Evolutionary conservation across 2,113 vertebrate genomes (phyloP).

Genomic region (Xiphophorus couchianus): DNA sequence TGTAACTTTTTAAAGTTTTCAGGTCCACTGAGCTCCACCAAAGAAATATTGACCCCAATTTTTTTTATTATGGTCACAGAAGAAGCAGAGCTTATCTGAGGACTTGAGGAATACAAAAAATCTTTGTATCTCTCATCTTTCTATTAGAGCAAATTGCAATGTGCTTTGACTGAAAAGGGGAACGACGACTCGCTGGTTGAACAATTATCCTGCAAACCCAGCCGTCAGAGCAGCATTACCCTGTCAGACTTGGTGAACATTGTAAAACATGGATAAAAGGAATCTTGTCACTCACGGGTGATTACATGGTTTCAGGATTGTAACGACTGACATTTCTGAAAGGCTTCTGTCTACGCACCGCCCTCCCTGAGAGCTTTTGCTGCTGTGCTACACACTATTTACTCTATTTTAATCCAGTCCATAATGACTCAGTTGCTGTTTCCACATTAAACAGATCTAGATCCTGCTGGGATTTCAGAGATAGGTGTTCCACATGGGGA

Average conservation of each 20-base stretch:
- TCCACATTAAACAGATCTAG: constrained; percentile 8
- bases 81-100: constrained; percentile 1
- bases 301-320: constrained; percentile 43
- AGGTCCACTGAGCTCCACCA: not conserved
- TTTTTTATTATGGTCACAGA: not conserved
- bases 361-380: constrained; percentile 13
- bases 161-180: not conserved
- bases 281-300: constrained; percentile 33
- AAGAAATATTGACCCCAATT: too few relatives aligned
- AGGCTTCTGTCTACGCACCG: not conserved
- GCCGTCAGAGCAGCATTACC: not conserved
- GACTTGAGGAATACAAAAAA: not conserved
- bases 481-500: constrained; percentile 1
- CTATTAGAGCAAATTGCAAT: not conserved
- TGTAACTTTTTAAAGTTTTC: not conserved
- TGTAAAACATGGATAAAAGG: constrained; percentile 34
- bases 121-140: not conserved
- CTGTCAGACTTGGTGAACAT: constrained; percentile 13
- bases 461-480: constrained; percentile 21
- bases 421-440: constrained; percentile 31
- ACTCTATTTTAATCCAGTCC: constrained; percentile 23
- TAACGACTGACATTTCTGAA: constrained; percentile 16
- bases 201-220: constrained; percentile 20
- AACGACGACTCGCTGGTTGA: not conserved
- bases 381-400: not conserved